Evolutionary conservation across 2,113 vertebrate genomes (phyloP).

Genomic region (Pimephales promelas): DNA sequence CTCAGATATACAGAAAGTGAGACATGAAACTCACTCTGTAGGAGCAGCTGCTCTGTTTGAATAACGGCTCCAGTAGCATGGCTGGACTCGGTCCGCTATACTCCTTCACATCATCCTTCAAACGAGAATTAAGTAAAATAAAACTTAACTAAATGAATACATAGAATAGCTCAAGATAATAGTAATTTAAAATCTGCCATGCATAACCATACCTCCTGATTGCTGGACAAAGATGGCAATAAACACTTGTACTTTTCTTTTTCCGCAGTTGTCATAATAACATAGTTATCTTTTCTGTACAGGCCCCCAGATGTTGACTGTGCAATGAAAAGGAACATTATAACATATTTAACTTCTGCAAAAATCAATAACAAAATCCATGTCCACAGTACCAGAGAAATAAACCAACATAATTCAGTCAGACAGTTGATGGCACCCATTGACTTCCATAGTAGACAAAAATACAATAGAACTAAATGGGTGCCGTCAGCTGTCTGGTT

Average conservation of each 20-base stretch:
- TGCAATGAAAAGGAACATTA: conserved; percentile 39
- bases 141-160: background rate
- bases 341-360: background rate
- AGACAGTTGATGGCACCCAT: no score
- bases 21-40: conserved; percentile 81
- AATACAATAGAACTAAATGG: no score
- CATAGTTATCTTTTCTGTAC: conserved; percentile 94
- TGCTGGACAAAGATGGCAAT: conserved; percentile 83
- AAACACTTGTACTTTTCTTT: conserved; percentile 97
- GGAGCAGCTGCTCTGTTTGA: conserved; percentile 97
- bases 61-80: conserved; percentile 88
- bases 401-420: background rate
- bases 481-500: no score
- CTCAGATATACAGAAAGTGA: background rate
- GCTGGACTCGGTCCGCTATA: conserved; percentile 85
- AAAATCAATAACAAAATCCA: background rate
- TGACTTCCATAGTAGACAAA: no score
- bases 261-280: conserved; percentile 95
- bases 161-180: background rate
- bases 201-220: conserved; percentile 79
- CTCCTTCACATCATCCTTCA: conserved; percentile 86
- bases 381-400: background rate
- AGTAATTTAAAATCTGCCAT: background rate
- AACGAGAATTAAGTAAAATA: background rate
- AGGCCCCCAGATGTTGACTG: conserved; percentile 88